phyloP scores from a whole-genome alignment of 35 echinoderm and acorn worm genomes.

The Ophioderma brevispina region DNA sequence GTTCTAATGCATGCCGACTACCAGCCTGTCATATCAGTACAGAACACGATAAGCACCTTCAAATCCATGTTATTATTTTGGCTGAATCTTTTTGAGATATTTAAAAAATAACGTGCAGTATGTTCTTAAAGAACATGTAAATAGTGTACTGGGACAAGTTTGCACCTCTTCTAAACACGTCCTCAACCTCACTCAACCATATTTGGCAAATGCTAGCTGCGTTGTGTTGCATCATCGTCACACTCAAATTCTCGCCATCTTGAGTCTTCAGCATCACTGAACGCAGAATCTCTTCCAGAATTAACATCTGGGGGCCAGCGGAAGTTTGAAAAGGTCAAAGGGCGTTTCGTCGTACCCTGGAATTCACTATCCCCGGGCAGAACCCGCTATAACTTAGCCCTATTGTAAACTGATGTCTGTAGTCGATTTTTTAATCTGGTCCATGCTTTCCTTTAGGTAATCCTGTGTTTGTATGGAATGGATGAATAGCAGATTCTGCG shows the following conservation, averaged over 20 bases:
- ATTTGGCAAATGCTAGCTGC: constrained; percentile 51
- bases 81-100: no score
- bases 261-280: constrained; percentile 27
- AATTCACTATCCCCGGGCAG: background rate
- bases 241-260: constrained; percentile 47
- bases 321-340: constrained; percentile 21
- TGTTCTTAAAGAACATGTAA: no score
- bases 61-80: no score
- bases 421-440: constrained; percentile 16
- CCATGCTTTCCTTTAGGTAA: constrained; percentile 3
- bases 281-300: constrained; percentile 14
- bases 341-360: constrained; percentile 36
- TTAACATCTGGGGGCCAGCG: background rate
- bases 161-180: no score
- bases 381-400: background rate
- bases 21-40: no score
- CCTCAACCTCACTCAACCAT: no score
- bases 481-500: constrained; percentile 25
- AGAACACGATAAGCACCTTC: no score
- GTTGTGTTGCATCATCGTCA: background rate
- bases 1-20: no score
- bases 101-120: no score
- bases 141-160: no score
- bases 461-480: constrained; percentile 13
- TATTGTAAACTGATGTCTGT: constrained; percentile 36